Conservation (phyloP, 37 sponge, comb jelly and placozoan genomes). For the Geodia barretti region DNA sequence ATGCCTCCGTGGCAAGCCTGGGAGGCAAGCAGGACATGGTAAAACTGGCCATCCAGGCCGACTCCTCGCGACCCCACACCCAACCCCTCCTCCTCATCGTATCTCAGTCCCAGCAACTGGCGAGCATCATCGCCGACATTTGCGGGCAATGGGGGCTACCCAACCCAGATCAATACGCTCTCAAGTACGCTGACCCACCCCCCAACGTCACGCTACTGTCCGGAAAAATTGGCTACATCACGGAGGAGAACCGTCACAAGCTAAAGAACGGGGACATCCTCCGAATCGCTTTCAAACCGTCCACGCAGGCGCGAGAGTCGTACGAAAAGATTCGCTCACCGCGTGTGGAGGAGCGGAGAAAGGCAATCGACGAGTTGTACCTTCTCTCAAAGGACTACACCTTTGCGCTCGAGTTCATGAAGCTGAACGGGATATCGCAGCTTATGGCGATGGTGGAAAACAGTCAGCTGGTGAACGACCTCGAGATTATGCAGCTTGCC, state of each 20-base stretch:
- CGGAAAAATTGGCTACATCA: slow-evolving; percentile 74
- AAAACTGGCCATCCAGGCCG: slow-evolving; percentile 82
- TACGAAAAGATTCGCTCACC: slow-evolving; percentile 26
- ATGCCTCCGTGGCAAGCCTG: too few species aligned
- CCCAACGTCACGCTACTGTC: slow-evolving; percentile 6
- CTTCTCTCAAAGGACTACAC: slow-evolving; percentile 48
- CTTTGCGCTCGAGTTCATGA: slow-evolving; percentile 75
- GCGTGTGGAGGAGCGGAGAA: slow-evolving; percentile 11
- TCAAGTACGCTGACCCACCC: slow-evolving; percentile 72
- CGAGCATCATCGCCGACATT: slow-evolving; percentile 64
- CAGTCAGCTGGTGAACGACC: slow-evolving; percentile 15
- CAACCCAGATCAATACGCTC: slow-evolving; percentile 69
- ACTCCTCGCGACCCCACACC: slow-evolving; percentile 48
- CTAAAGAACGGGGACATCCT: slow-evolving; percentile 80
- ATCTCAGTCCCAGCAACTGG: slow-evolving; percentile 44
- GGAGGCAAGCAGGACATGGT: slow-evolving; percentile 78
- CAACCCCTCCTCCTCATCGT: slow-evolving; percentile 80
- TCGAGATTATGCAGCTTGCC: slow-evolving; percentile 31
- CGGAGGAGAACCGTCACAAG: slow-evolving; percentile 73
- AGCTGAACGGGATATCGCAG: slow-evolving; percentile 53
- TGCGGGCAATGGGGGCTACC: slow-evolving; percentile 69
- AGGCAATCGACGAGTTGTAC: slow-evolving; percentile 36
- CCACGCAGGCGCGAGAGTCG: slow-evolving; percentile 46
- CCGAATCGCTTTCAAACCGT: slow-evolving; percentile 60
- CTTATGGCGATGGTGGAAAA: slow-evolving; percentile 57